Evolutionary conservation across 2,797 vertebrate genomes (phyloP).

Genomic region (Gallinago solitaria): DNA sequence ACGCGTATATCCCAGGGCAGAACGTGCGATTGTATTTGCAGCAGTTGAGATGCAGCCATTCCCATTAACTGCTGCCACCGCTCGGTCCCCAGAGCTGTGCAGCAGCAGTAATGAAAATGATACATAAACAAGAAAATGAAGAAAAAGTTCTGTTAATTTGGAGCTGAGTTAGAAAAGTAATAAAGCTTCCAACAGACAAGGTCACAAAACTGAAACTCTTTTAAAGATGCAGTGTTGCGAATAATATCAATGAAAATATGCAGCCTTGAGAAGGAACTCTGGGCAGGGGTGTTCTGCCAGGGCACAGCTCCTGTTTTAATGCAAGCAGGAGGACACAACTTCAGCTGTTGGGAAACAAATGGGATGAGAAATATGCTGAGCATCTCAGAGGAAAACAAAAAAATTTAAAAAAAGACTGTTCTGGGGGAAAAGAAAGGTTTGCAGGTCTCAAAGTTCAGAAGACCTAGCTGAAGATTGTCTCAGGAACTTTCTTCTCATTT

Average conservation of each 20-base stretch:
- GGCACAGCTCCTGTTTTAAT: not conserved
- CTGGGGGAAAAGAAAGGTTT: not conserved
- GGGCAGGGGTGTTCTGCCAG: not conserved
- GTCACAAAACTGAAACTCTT: not conserved
- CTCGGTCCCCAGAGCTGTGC: not conserved
- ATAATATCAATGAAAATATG: not conserved
- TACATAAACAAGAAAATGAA: slow-evolving; percentile 4
- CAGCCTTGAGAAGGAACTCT: not conserved
- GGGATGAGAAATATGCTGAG: not conserved
- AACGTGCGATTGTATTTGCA: not conserved
- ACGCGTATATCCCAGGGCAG: not conserved
- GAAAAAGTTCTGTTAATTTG: not conserved
- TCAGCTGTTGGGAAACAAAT: not conserved
- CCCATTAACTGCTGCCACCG: not conserved
- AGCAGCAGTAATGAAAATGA: not conserved
- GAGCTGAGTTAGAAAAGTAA: not conserved
- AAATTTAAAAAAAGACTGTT: not conserved
- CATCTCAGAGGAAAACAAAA: not conserved
- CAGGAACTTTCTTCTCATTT: not conserved
- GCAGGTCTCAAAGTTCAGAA: not conserved
- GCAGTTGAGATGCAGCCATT: not conserved
- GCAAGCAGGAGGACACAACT: not conserved
- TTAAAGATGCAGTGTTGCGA: not conserved
- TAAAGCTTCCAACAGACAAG: not conserved
- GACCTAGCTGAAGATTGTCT: not conserved